Evolutionary conservation across 1,140 invertebrate genomes (phyloP).

Genomic region (Cryptotermes secundus): DNA sequence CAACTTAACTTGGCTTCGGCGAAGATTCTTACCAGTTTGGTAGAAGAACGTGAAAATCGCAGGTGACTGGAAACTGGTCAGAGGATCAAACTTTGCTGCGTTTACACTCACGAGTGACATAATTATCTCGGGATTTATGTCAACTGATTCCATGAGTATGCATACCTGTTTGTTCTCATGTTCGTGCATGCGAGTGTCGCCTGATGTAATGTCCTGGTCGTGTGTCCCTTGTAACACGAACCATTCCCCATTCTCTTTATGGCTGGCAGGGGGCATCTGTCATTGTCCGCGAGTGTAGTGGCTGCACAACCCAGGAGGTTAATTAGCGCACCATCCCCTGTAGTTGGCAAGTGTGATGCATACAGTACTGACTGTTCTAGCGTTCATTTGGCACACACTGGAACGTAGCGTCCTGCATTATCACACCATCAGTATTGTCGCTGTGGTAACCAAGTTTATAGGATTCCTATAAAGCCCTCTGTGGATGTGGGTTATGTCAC

Average conservation of each 20-base stretch:
- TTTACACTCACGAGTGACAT: too few relatives aligned
- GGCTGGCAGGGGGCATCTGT: neutral
- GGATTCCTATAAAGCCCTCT: neutral
- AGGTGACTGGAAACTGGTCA: too few relatives aligned
- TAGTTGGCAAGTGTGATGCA: neutral
- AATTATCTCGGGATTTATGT: too few relatives aligned
- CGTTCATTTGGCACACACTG: neutral
- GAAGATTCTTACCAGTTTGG: too few relatives aligned
- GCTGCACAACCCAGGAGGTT: neutral
- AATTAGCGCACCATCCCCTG: neutral
- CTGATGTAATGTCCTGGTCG: neutral
- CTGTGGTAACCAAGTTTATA: neutral
- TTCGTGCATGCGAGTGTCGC: neutral
- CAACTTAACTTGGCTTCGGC: too few relatives aligned
- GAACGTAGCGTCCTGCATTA: neutral
- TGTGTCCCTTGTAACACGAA: neutral
- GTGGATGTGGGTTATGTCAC: too few relatives aligned
- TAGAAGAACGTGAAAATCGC: too few relatives aligned
- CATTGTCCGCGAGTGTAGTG: neutral
- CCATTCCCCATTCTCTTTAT: neutral
- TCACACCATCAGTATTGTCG: neutral
- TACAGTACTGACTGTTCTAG: too few relatives aligned
- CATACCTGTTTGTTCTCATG: neutral
- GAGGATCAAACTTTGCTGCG: too few relatives aligned
- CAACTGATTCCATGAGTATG: too few relatives aligned